Conservation (phyloP, 2,888 invertebrate genomes). For the Sarcophaga rosellei region DNA sequence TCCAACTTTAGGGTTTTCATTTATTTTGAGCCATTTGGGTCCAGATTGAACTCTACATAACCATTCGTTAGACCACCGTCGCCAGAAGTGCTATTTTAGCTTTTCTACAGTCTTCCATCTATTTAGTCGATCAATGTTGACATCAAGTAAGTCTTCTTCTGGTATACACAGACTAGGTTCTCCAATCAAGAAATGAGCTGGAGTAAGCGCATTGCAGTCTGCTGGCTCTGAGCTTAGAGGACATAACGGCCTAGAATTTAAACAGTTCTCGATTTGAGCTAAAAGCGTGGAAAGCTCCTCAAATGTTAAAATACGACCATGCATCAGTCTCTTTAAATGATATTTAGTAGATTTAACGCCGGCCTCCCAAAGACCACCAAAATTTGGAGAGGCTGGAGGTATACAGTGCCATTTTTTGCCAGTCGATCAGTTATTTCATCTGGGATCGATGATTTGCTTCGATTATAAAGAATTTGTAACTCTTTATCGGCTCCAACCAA, state of each 20-base stretch:
- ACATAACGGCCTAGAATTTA: slow-evolving; percentile 54
- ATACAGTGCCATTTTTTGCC: slow-evolving; percentile 48
- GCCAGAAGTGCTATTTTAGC: slow-evolving; percentile 64
- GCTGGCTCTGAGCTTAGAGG: slow-evolving; percentile 34
- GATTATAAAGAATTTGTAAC: slow-evolving; percentile 50
- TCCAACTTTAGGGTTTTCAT: not conserved
- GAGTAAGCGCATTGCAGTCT: slow-evolving; percentile 39
- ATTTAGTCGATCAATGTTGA: slow-evolving; percentile 42
- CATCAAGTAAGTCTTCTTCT: slow-evolving; percentile 40
- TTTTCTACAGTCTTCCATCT: slow-evolving; percentile 48
- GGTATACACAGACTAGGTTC: slow-evolving; percentile 38
- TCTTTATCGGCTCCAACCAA: slow-evolving; percentile 55
- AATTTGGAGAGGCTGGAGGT: slow-evolving; percentile 58
- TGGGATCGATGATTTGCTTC: slow-evolving; percentile 43
- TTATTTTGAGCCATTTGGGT: not conserved
- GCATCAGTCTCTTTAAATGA: slow-evolving; percentile 40
- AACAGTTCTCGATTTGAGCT: slow-evolving; percentile 44
- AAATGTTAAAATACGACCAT: too few relatives aligned
- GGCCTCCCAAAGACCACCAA: slow-evolving; percentile 59
- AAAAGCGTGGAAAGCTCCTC: slow-evolving; percentile 51
- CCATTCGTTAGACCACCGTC: slow-evolving; percentile 44
- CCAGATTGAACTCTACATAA: not conserved
- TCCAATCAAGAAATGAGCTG: slow-evolving; percentile 51
- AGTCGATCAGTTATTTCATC: slow-evolving; percentile 9
- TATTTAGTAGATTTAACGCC: slow-evolving; percentile 58